phyloP scores from a whole-genome alignment of 2,888 invertebrate species.

The Ophion ellenae region DNA sequence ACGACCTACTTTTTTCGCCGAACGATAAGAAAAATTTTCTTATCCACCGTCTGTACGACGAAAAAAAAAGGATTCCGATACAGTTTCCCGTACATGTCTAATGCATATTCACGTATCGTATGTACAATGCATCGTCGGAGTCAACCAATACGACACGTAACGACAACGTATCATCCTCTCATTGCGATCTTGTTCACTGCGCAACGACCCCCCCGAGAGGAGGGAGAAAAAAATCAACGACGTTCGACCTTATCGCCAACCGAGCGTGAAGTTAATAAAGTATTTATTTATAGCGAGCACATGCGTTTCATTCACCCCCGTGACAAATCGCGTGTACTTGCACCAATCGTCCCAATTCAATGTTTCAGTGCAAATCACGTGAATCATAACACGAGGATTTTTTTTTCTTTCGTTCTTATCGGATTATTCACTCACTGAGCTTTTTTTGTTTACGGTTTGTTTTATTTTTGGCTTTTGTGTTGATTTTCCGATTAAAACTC shows the following conservation, averaged over 20 bases:
- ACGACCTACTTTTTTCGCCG: neutral
- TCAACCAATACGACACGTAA: slow-evolving; percentile 13
- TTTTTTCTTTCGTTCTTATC: neutral
- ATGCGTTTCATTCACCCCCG: slow-evolving; percentile 25
- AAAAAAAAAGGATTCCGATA: neutral
- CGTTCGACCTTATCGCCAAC: slow-evolving; percentile 32
- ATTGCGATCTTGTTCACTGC: neutral
- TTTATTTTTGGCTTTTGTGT: neutral
- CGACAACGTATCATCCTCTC: neutral
- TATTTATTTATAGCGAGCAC: slow-evolving; percentile 23
- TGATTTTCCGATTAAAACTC: too few species aligned
- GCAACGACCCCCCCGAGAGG: neutral
- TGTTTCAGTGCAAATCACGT: neutral
- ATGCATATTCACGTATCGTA: neutral
- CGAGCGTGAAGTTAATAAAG: slow-evolving; percentile 1
- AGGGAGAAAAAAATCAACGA: neutral
- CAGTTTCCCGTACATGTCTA: neutral
- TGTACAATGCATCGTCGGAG: neutral
- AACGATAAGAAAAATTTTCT: slow-evolving; percentile 27
- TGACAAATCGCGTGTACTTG: slow-evolving; percentile 11
- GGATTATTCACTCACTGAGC: slow-evolving; percentile 34
- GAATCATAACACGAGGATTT: neutral
- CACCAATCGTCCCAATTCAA: neutral
- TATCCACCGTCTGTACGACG: slow-evolving; percentile 15
- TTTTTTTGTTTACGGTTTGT: neutral